phyloP scores from a whole-genome alignment of 1,140 invertebrate species.

The Tribolium castaneum region DNA sequence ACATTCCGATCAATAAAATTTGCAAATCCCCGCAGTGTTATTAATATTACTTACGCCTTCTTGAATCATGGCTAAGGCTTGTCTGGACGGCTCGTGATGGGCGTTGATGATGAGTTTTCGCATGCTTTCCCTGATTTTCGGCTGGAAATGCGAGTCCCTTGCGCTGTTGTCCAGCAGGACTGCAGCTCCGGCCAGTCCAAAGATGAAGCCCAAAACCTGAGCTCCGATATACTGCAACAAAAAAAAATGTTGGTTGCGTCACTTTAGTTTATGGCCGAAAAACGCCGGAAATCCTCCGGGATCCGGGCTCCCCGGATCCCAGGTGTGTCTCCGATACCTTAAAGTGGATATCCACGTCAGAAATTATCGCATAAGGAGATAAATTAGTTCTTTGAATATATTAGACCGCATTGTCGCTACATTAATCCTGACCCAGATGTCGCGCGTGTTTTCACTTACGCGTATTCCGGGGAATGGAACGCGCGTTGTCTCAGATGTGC shows the following conservation, averaged over 20 bases:
- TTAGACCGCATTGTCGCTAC: constrained; percentile 59
- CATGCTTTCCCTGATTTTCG: constrained; percentile 77
- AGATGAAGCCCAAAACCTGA: constrained; percentile 76
- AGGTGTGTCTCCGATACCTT: constrained; percentile 48
- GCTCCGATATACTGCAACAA: constrained; percentile 75
- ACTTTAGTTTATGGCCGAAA: not conserved
- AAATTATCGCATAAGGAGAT: constrained; percentile 48
- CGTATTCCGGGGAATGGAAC: constrained; percentile 5
- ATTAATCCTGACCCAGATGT: constrained; percentile 56
- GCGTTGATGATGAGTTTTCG: constrained; percentile 77
- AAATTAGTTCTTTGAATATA: constrained; percentile 52
- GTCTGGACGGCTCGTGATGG: constrained; percentile 71
- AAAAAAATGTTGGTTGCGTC: constrained; percentile 37
- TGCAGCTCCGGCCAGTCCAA: constrained; percentile 79
- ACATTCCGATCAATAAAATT: too few species aligned
- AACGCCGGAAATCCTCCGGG: not conserved
- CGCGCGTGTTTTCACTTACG: constrained; percentile 45
- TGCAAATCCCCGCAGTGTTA: too few species aligned
- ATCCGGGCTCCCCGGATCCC: constrained; percentile 23
- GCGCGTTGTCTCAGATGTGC: constrained; percentile 30
- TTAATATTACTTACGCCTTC: constrained; percentile 77
- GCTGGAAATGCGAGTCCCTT: constrained; percentile 80
- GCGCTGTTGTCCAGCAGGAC: constrained; percentile 84
- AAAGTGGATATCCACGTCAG: constrained; percentile 50
- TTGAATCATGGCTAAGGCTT: constrained; percentile 81